phyloP scores from a whole-genome alignment of 2,888 invertebrate genomes.

The Yponomeuta malinellus region DNA sequence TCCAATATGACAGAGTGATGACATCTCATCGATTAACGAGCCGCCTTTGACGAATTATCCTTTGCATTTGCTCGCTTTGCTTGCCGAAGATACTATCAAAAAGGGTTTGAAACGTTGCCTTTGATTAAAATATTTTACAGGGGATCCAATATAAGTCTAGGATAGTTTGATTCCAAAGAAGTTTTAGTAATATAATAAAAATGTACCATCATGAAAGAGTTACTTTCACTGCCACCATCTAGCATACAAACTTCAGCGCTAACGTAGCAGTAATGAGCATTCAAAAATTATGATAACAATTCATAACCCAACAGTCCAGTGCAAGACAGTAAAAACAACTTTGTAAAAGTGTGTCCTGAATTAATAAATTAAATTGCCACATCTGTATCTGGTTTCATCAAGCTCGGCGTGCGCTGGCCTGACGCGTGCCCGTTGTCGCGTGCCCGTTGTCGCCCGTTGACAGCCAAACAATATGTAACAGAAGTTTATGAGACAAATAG shows the following conservation, averaged over 20 bases:
- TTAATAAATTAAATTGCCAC: neutral
- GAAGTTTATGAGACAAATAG: no score
- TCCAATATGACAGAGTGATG: slow-evolving; percentile 54
- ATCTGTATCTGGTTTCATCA: neutral
- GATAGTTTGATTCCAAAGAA: no score
- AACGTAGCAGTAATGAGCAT: no score
- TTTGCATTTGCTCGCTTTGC: slow-evolving; percentile 24
- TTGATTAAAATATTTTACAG: no score
- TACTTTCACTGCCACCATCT: no score
- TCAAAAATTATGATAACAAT: no score
- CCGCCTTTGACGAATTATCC: slow-evolving; percentile 42
- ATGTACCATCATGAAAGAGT: no score
- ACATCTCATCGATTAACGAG: slow-evolving; percentile 46
- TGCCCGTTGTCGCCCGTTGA: neutral
- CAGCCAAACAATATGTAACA: neutral
- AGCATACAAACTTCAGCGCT: no score
- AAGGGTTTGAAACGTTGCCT: neutral
- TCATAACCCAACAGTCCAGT: no score
- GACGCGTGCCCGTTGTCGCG: slow-evolving; percentile 5
- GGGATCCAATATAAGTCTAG: no score
- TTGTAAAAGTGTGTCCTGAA: neutral
- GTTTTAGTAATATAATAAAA: no score
- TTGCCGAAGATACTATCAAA: neutral
- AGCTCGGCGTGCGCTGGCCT: neutral
- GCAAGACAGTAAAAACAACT: neutral